Evolutionary conservation across 2,797 vertebrate genomes (phyloP).

Genomic region (Garrulus glandarius): DNA sequence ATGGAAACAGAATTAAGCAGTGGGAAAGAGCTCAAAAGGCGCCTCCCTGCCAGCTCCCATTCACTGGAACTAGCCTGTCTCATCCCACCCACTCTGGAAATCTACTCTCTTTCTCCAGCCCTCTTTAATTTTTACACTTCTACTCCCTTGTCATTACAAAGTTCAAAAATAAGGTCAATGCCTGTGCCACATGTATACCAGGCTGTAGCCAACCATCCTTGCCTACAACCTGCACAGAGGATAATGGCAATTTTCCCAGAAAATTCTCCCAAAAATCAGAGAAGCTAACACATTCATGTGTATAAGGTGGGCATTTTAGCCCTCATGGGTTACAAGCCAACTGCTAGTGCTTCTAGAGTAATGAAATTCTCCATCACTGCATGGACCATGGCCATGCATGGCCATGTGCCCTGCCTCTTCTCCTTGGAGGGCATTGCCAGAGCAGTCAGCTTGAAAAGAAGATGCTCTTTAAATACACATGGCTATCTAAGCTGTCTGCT

Average conservation of each 20-base stretch:
- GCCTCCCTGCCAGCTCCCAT: neutral
- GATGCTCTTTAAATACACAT: neutral
- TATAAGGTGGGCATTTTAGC: neutral
- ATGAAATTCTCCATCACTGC: neutral
- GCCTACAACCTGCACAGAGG: neutral
- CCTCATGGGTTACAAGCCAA: neutral
- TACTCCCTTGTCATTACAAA: neutral
- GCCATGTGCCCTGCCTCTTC: accelerated
- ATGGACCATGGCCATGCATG: accelerated
- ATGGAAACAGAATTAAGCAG: neutral
- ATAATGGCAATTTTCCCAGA: neutral
- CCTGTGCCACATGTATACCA: neutral
- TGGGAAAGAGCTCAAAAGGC: neutral
- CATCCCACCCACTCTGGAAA: neutral
- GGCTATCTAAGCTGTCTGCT: neutral
- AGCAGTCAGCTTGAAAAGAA: neutral
- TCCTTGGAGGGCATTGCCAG: accelerated
- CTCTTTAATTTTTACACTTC: neutral
- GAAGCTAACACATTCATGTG: neutral
- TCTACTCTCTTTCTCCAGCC: neutral
- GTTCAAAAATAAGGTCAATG: neutral
- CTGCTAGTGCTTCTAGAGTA: neutral
- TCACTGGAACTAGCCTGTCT: neutral
- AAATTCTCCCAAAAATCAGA: neutral
- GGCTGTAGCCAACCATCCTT: neutral